Conservation (phyloP, 2,113 vertebrate species). For the Trichomycterus rosablanca region DNA sequence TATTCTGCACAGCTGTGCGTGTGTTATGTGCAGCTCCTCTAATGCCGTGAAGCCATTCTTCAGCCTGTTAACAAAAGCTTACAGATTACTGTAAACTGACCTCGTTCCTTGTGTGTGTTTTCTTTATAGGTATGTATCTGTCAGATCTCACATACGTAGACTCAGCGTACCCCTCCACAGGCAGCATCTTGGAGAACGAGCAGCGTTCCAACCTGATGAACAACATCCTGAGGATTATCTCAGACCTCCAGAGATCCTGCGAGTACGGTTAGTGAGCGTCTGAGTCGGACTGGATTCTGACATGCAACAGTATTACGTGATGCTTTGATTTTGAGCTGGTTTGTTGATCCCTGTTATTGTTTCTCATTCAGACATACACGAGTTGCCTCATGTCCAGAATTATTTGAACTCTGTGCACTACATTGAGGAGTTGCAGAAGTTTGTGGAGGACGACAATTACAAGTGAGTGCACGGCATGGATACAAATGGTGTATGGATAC, state of each 20-base stretch:
- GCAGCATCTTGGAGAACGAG: conserved; percentile 96
- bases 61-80: too few relatives aligned
- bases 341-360: not conserved
- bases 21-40: not conserved
- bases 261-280: conserved; percentile 80
- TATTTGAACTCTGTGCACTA: conserved; percentile 96
- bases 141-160: conserved; percentile 97
- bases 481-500: too few relatives aligned
- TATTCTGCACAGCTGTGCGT: not conserved
- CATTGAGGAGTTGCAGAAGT: conserved; percentile 98
- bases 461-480: conserved; percentile 72
- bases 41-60: too few relatives aligned
- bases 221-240: conserved; percentile 97
- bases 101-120: not conserved
- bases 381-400: conserved; percentile 95
- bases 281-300: too few relatives aligned
- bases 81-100: not conserved
- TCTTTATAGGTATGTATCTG: conserved; percentile 86
- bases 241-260: conserved; percentile 93
- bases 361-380: conserved; percentile 76
- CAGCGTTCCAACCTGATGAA: conserved; percentile 98
- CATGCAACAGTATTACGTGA: too few relatives aligned
- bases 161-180: conserved; percentile 95
- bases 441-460: conserved; percentile 99
- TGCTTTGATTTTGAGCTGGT: not conserved